Evolutionary conservation across 2,113 vertebrate species (phyloP).

Genomic region (Microcebus griseorufus): DNA sequence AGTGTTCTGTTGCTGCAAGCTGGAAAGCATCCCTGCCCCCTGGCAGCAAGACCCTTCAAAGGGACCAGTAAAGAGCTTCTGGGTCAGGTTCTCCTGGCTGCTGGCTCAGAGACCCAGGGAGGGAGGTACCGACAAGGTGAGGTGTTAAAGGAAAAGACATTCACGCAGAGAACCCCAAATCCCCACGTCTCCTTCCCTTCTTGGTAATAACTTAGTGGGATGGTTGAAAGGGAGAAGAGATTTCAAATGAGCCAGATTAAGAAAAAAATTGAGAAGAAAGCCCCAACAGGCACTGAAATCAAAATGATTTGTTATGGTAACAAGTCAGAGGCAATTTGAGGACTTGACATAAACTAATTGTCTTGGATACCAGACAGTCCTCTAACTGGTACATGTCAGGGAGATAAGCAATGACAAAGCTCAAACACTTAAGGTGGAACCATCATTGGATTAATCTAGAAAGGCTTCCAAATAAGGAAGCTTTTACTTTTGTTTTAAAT

Average conservation of each 20-base stretch:
- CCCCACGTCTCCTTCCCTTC: conserved; percentile 65
- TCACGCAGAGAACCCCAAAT: conserved; percentile 58
- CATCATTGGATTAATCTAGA: not conserved
- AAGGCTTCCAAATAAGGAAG: conserved; percentile 46
- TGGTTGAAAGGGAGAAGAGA: conserved; percentile 62
- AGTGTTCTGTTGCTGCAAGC: conserved; percentile 53
- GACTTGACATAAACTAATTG: conserved; percentile 38
- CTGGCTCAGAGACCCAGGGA: conserved; percentile 63
- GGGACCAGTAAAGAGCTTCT: conserved; percentile 53
- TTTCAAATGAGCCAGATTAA: conserved; percentile 76
- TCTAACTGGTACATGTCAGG: conserved; percentile 41
- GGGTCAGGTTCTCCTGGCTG: conserved; percentile 59
- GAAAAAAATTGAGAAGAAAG: conserved; percentile 69
- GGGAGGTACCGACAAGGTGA: conserved; percentile 58
- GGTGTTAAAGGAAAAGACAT: conserved; percentile 54
- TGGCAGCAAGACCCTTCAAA: conserved; percentile 52
- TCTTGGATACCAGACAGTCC: conserved; percentile 65
- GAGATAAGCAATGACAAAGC: conserved; percentile 34
- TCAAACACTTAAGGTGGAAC: conserved; percentile 41
- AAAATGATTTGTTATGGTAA: conserved; percentile 71
- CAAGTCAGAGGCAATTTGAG: conserved; percentile 52
- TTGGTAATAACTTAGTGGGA: conserved; percentile 70
- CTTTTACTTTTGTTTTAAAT: not conserved
- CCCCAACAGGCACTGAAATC: conserved; percentile 79
- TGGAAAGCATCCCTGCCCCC: conserved; percentile 62